Evolutionary conservation across 2,113 vertebrate species (phyloP), one percentile per base, ranked within the genome.

Genomic region (Enhydra lutris): DNA sequence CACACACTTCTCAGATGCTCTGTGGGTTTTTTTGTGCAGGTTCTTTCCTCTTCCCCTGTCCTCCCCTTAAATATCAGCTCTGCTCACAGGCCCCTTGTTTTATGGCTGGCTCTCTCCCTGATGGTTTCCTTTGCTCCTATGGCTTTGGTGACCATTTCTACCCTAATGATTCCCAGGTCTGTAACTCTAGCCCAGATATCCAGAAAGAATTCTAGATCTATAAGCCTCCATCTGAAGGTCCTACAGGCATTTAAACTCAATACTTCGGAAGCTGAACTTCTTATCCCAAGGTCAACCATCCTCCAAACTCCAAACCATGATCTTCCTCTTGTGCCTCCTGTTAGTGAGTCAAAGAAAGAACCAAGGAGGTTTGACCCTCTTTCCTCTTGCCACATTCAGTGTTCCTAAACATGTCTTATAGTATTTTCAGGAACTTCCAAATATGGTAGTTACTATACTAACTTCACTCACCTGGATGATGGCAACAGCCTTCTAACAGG

Each of bases 51-150:
- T 83, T 94, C 31, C 45, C 42, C 24, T 57, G 14, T 5, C 9
- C 6, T 50, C 9, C 21, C 12, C 6, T 36, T 31, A n/a, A 87
- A 61, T 29, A 47, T 7, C 57, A 29, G 15, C n/a, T 92, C 4
- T 95, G 45, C 29, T 36, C 73, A 65, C 0, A n/a, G 9, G 11
- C 5, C 26, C 42, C 11, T 83, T 55, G 21, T 85, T 93, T 81
- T 95, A 80, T 88, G 59, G 14, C 42, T 36, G 34, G 80, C 69
- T 82, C 4, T 47, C 11, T 74, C 26, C 17, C 57, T 63, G 31
- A 63, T 82, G 73, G 26, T 76, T 83, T 97, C 57, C 50, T 71
- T 95, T 83, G 50, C 57, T 88, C 95, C 76, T 42, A 69, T 18
- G 14, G 61, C 26, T 89, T 94, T 39, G 34, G 61, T 57, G 83